Conservation (phyloP, 2,113 vertebrate species). For the Oreochromis niloticus region DNA sequence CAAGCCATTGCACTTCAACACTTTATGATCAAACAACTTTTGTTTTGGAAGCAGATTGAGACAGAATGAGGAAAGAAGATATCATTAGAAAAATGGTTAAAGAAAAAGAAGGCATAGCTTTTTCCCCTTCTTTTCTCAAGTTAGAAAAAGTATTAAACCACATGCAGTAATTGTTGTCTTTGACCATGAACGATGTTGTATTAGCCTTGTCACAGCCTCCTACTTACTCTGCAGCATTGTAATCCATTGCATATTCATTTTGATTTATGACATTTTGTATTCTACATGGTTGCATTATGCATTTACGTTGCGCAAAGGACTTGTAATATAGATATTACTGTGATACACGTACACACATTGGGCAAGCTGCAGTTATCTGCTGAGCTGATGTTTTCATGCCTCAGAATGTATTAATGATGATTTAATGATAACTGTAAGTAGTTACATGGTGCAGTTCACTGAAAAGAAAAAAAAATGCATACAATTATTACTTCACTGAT, state of each 20-base stretch:
- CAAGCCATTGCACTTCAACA: slow-evolving; percentile 89
- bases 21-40: slow-evolving; percentile 97
- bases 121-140: slow-evolving; percentile 76
- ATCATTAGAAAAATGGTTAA: slow-evolving; percentile 35
- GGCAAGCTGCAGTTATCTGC: slow-evolving; percentile 51
- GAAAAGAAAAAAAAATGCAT: neutral
- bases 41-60: slow-evolving; percentile 70
- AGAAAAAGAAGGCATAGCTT: slow-evolving; percentile 70
- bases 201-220: slow-evolving; percentile 77
- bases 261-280: slow-evolving; percentile 79
- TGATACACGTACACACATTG: slow-evolving; percentile 78
- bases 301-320: slow-evolving; percentile 78
- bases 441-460: neutral
- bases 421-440: neutral
- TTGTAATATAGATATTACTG: slow-evolving; percentile 82
- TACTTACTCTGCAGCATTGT: slow-evolving; percentile 34
- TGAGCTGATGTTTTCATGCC: neutral
- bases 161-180: slow-evolving; percentile 81
- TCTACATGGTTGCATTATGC: slow-evolving; percentile 75
- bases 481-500: slow-evolving; percentile 36
- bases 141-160: slow-evolving; percentile 84
- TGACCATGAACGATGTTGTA: slow-evolving; percentile 81
- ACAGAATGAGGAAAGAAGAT: slow-evolving; percentile 73
- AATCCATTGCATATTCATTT: slow-evolving; percentile 86
- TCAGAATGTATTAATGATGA: slow-evolving; percentile 24